phyloP scores from a whole-genome alignment of 2,888 invertebrate species.

The Amphipyra tragopoginis region DNA sequence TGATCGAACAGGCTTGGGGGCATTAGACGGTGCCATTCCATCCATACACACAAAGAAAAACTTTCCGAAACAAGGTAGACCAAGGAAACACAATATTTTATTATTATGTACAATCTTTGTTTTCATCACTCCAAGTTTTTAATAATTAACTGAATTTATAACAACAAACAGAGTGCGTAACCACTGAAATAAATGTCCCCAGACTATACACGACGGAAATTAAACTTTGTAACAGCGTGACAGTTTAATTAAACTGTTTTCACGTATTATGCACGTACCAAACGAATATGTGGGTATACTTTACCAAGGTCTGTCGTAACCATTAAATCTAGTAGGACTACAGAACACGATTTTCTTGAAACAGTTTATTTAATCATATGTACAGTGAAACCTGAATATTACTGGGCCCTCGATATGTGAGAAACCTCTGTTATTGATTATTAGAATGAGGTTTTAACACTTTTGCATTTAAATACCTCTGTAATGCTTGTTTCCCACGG shows the following conservation, averaged over 20 bases:
- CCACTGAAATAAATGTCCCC: conserved; percentile 59
- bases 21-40: too few relatives aligned
- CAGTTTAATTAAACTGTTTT: conserved; percentile 61
- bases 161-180: conserved; percentile 44
- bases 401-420: too few relatives aligned
- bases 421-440: too few relatives aligned
- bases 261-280: conserved; percentile 39
- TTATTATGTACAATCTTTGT: neutral
- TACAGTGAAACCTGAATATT: too few relatives aligned
- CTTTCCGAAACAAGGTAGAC: too few relatives aligned
- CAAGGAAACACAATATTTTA: neutral
- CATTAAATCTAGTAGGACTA: neutral
- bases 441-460: too few relatives aligned
- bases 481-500: too few relatives aligned
- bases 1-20: too few relatives aligned
- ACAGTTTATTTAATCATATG: too few relatives aligned
- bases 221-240: conserved; percentile 57
- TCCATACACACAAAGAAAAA: too few relatives aligned
- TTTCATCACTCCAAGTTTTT: conserved; percentile 19
- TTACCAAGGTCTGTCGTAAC: neutral
- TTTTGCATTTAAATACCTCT: too few relatives aligned
- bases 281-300: conserved; percentile 2
- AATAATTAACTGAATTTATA: conserved; percentile 44
- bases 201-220: conserved; percentile 60
- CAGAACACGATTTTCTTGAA: too few relatives aligned